Evolutionary conservation across 2,888 invertebrate genomes (phyloP), one percentile per base, ranked within the genome.

Genomic region (Lycia hirtaria): DNA sequence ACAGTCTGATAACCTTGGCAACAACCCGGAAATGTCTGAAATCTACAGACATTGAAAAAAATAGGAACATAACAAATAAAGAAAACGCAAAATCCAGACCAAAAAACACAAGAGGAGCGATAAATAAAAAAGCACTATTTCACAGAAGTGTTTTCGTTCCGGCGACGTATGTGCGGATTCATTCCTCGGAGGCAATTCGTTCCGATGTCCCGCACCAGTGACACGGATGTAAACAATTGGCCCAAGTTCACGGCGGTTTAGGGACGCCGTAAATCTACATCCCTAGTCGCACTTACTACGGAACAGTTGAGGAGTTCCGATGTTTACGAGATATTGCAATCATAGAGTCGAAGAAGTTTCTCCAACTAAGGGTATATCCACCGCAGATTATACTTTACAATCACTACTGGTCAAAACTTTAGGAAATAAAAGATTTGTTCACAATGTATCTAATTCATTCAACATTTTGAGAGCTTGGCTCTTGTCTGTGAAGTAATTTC

Each of bases 261-360:
- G 55, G 60, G 47, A 53, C 33, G 53, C 50, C 57, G 48, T 63
- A 63, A 64, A 64, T 65, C 64, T 63, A 57, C 57, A 57, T 55
- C 52, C 53, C 38, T 17, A 12, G 17, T 12, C 20, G 20, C 32
- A 15, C 33, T 37, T 37, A 49, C 44, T 47, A 15, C 12, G n/a
- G 17, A 30, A 41, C 56, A 57, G 51, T 52, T 38, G n/a, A 26
- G 26, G 15, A 41, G 41, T 17, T 41, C 24, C 1, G 9, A 5
- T 22, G 3, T 7, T 19, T 9, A 1, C n/a, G n/a, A n/a, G n/a
- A n/a, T n/a, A n/a, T n/a, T n/a, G n/a, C n/a, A n/a, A n/a, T n/a
- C n/a, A n/a, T n/a, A n/a, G n/a, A n/a, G n/a, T n/a, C n/a, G n/a
- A n/a, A n/a, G n/a, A n/a, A n/a, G n/a, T n/a, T n/a, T n/a, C n/a